Percentiles rank a stretch among this genome's conserved stretches.
Evolutionary conservation across 2,888 invertebrate species (phyloP).

Genomic region (Oligia latruncula): DNA sequence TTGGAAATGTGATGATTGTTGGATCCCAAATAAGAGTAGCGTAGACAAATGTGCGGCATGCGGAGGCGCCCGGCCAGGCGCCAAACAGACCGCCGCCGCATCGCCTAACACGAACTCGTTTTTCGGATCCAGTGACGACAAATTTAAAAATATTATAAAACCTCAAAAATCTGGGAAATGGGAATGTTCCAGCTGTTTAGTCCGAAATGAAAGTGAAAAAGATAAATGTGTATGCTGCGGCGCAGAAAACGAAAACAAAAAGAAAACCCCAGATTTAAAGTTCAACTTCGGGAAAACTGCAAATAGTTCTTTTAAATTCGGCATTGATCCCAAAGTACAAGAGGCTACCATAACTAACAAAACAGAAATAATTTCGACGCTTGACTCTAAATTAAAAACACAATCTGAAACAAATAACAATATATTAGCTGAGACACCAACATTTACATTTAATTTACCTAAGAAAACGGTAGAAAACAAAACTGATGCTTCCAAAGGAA

Average conservation of each 20-base stretch:
- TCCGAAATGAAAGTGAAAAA: conserved; percentile 76
- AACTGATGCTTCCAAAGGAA: conserved; percentile 57
- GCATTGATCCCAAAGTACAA: conserved; percentile 77
- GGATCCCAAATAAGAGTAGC: conserved; percentile 74
- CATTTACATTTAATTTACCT: conserved; percentile 73
- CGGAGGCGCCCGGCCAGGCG: conserved; percentile 69
- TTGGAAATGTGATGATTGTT: conserved; percentile 79
- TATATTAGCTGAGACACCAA: conserved; percentile 73
- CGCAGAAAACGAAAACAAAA: conserved; percentile 63
- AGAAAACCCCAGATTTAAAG: conserved; percentile 64
- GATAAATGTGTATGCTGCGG: conserved; percentile 81
- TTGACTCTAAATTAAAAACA: conserved; percentile 66
- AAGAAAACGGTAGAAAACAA: conserved; percentile 67
- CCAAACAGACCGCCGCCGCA: conserved; percentile 44
- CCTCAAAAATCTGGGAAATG: conserved; percentile 77
- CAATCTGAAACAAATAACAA: conserved; percentile 82
- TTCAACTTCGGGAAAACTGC: conserved; percentile 77
- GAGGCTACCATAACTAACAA: conserved; percentile 66
- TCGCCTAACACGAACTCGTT: conserved; percentile 34
- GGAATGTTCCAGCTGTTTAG: conserved; percentile 82
- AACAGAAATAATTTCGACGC: conserved; percentile 51
- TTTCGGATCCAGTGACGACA: conserved; percentile 61
- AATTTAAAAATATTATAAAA: conserved; percentile 70
- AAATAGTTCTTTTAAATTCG: conserved; percentile 80
- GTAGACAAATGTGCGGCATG: conserved; percentile 78